phyloP scores from a whole-genome alignment of 2,888 invertebrate genomes.

The Uloborus plumipes region DNA sequence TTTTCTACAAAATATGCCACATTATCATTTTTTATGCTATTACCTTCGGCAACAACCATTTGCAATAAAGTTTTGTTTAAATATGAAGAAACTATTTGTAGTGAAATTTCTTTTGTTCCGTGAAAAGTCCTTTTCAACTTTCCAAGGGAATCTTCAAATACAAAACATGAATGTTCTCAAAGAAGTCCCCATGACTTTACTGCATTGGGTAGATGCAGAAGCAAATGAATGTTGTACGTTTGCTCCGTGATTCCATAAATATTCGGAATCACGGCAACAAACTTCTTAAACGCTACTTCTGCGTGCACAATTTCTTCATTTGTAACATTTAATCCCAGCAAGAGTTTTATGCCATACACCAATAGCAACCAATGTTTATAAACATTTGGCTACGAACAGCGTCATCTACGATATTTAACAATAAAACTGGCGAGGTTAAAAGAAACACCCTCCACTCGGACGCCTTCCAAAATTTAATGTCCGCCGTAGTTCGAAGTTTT shows the following conservation, averaged over 20 bases:
- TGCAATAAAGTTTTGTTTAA: slow-evolving; percentile 1
- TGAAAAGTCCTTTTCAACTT: slow-evolving; percentile 16
- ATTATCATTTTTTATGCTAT: background rate
- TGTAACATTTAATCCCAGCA: background rate
- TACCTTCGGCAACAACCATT: background rate
- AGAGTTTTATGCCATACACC: background rate
- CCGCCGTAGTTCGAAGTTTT: background rate
- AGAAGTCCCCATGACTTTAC: slow-evolving; percentile 29
- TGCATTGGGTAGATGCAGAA: slow-evolving; percentile 22
- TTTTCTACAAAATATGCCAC: background rate
- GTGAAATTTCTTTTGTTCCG: slow-evolving; percentile 12
- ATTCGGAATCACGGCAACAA: background rate
- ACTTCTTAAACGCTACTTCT: background rate
- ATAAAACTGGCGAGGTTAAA: slow-evolving; percentile 5
- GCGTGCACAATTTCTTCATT: background rate
- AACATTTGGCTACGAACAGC: no score
- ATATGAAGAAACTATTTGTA: background rate
- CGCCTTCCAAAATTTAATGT: slow-evolving; percentile 6
- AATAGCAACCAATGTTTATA: slow-evolving; percentile 8
- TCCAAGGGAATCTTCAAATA: slow-evolving; percentile 20
- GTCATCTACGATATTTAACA: background rate
- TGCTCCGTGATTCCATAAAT: slow-evolving; percentile 7
- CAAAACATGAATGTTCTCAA: slow-evolving; percentile 17
- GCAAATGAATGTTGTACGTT: slow-evolving; percentile 26
- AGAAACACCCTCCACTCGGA: slow-evolving; percentile 7